Conservation (phyloP, 1,140 invertebrate genomes). For the Pseudoatta argentina region DNA sequence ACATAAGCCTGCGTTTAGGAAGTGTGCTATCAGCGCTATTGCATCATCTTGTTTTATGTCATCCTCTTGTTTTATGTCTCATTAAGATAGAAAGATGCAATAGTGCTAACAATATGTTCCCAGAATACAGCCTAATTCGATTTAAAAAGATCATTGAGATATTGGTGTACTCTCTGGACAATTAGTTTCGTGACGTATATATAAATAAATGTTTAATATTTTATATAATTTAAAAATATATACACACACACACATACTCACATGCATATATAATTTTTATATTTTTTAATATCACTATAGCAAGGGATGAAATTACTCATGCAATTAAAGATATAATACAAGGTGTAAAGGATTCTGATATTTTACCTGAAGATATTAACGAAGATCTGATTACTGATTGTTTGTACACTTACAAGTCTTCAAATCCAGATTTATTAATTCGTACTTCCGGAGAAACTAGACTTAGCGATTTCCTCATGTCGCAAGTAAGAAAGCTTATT, state of each 20-base stretch:
- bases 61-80: too few relatives aligned
- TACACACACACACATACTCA: too few relatives aligned
- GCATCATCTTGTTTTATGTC: too few relatives aligned
- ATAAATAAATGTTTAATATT: too few relatives aligned
- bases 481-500: conserved; percentile 91
- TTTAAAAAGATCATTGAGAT: too few relatives aligned
- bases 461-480: conserved; percentile 98
- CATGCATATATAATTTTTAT: not conserved
- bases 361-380: conserved; percentile 90
- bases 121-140: too few relatives aligned
- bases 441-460: conserved; percentile 98
- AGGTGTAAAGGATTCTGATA: conserved; percentile 86
- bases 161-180: too few relatives aligned
- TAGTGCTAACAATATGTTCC: too few relatives aligned
- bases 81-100: too few relatives aligned
- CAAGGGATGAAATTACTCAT: conserved; percentile 95
- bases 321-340: conserved; percentile 89
- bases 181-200: too few relatives aligned
- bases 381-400: conserved; percentile 93
- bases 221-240: not conserved
- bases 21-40: too few relatives aligned
- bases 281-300: conserved; percentile 80
- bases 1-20: not conserved
- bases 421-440: conserved; percentile 95
- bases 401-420: conserved; percentile 92